phyloP scores from a whole-genome alignment of 2,888 invertebrate genomes.

The Tortricodes alternella region DNA sequence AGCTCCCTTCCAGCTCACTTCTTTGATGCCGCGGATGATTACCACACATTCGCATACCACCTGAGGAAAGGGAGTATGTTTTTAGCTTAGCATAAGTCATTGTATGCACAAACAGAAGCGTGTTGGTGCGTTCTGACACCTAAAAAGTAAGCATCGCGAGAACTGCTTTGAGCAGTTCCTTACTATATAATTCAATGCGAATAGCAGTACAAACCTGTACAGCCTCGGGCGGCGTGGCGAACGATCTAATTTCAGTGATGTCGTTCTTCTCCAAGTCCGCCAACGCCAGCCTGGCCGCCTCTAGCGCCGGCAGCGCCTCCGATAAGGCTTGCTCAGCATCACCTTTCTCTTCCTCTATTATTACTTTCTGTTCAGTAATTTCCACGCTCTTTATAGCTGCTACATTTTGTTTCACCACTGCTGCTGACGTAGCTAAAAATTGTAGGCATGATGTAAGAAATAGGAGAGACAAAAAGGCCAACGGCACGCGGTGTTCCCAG shows the following conservation, averaged over 20 bases:
- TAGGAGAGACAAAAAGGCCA: conserved; percentile 33
- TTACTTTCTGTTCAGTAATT: conserved; percentile 90
- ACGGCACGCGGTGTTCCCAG: conserved; percentile 40
- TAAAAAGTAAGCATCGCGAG: too few relatives aligned
- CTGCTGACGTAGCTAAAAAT: conserved; percentile 84
- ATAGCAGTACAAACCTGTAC: conserved; percentile 87
- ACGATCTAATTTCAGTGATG: conserved; percentile 95
- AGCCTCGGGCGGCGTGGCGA: conserved; percentile 94
- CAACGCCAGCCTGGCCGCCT: conserved; percentile 90
- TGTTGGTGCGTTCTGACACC: neutral
- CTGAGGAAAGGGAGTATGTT: conserved; percentile 39
- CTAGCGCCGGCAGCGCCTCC: conserved; percentile 92
- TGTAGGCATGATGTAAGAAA: neutral
- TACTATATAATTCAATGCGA: too few relatives aligned
- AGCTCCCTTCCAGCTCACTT: conserved; percentile 95
- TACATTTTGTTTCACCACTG: conserved; percentile 89
- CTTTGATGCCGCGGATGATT: conserved; percentile 91
- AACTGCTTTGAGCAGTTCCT: too few relatives aligned
- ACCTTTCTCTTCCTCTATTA: conserved; percentile 90
- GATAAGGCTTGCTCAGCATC: conserved; percentile 92
- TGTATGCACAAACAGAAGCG: too few relatives aligned
- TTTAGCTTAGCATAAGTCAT: neutral
- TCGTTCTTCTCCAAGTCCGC: conserved; percentile 93
- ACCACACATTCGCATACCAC: conserved; percentile 95
- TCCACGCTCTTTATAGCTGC: conserved; percentile 91